Conservation (phyloP, 2,113 vertebrate species). For the Chlorodrepanis virens region DNA sequence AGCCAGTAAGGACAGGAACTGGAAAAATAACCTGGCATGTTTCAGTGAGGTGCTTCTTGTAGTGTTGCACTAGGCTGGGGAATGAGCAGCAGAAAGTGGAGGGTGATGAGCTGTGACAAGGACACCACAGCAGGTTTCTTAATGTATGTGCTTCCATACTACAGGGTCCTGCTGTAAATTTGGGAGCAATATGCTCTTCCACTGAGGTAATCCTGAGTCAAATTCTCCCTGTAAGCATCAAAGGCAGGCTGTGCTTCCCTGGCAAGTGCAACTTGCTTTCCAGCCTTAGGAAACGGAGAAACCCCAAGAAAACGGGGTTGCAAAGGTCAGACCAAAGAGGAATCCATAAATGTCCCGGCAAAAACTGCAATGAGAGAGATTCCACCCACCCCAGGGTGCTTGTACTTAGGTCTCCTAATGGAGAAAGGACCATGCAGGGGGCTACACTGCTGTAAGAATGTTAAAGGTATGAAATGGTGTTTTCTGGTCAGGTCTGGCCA, state of each 20-base stretch:
- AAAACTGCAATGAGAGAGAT: not conserved
- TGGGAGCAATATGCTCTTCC: not conserved
- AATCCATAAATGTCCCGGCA: not conserved
- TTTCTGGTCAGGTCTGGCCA: not conserved
- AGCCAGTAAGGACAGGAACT: not conserved
- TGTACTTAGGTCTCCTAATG: not conserved
- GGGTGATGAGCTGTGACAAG: not conserved
- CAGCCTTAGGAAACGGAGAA: not conserved
- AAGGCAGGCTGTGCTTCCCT: not conserved
- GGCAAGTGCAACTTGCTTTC: not conserved
- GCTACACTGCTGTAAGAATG: not conserved
- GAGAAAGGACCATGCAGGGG: not conserved
- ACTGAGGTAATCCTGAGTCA: not conserved
- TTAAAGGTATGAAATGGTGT: not conserved
- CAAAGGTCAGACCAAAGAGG: not conserved
- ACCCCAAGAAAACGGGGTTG: not conserved
- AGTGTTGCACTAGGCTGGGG: not conserved
- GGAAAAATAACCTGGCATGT: not conserved
- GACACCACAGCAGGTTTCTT: not conserved
- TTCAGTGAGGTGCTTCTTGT: not conserved
- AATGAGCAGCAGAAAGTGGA: not conserved
- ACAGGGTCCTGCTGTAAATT: not conserved
- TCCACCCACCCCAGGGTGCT: not conserved
- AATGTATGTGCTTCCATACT: not conserved
- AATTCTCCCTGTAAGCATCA: not conserved